Base-by-base conservation (phyloP, 2,797 vertebrate species). In the Trachurus trachurus region DNA sequence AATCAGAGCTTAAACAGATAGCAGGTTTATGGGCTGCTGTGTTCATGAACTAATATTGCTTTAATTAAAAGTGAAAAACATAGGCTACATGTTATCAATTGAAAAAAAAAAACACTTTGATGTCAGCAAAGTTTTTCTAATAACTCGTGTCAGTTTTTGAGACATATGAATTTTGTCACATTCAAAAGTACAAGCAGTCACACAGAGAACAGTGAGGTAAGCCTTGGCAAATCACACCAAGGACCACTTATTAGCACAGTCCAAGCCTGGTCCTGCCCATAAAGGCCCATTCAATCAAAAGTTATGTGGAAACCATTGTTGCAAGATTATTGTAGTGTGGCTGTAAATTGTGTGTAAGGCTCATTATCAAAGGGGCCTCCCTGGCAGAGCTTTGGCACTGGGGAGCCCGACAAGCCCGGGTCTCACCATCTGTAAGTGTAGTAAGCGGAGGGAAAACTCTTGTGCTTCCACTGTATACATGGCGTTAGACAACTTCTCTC, bases 281-380 rank as follows among this genome's bases (percentile, higher is more conserved):
- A 88, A 89, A 89, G 81, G 65, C 83, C 78, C 57, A 47, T 87
- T 91, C 89, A 88, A 88, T 91, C 75, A 83, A 92, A 93, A 57
- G 88, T 90, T 93, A 83, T 92, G 87, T 92, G 89, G 89, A 92
- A 92, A 92, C 78, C 88, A 83, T 92, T 93, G 93, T 93, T 93
- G 71, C 72, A 66, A 85, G 84, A 91, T 92, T 86, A 88, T 91
- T 94, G 92, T 91, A 90, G 83, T 83, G 77, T 81, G 82, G 81
- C 83, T 90, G 87, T 92, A 94, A 94, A 94, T 93, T 92, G 89
- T 88, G 85, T 81, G 84, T 78, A 78, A 82, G 87, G 78, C 78
- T 92, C 68, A 86, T 92, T 91, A 92, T 94, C 90, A 94, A 90
- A 92, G 88, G 88, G 82, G 87, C 86, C 87, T 89, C 86, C 87